Base-by-base conservation (phyloP, 2,888 invertebrate species). In the Stenichneumon culpator region DNA sequence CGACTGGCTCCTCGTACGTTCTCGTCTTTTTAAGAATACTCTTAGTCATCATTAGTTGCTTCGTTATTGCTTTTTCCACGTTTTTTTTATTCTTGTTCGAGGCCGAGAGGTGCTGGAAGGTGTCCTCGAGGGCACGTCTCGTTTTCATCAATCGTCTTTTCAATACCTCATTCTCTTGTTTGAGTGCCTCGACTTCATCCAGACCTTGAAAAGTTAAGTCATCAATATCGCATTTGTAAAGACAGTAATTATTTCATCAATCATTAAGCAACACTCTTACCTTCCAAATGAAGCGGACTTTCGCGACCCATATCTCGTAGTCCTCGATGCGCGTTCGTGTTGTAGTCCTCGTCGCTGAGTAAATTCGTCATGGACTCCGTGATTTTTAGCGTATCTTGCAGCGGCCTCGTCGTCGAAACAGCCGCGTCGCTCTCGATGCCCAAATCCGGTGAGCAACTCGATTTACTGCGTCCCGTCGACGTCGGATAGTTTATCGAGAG, bases 361-460 rank as follows among this genome's bases (percentile, higher is more conserved):
- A 94, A 88, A 89, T 94, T 94, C 22, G 92, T 92, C 93, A 94
- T 93, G 3, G 93, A 94, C 84, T 93, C 93, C 3, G 94, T 93
- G n/a, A 94, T 93, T 67, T 93, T 94, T 25, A 93, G 88, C 14
- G 93, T 92, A 69, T 93, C 92, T 84, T 93, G 91, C 14, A 93
- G 78, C 19, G 93, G 94, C 78, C 93, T 91, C 50, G 91, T 90
- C 6, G 90, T 91, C 4, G 91, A 90, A 16, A 92, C 86, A 3
- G 93, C 93, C 3, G 89, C 92, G 22, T 98, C 98, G 90, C 98
- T 98, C 92, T 98, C 98, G 86, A 98, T 98, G n/a, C 98, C 98
- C 90, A 98, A 95, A 94, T 98, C 98, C 0, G 98, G 98, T 0
- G 98, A 98, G 88, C 94, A 93, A 75, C 93, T 93, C 5, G 94